phyloP scores from a whole-genome alignment of 2,888 invertebrate genomes.

The Acleris laterana region DNA sequence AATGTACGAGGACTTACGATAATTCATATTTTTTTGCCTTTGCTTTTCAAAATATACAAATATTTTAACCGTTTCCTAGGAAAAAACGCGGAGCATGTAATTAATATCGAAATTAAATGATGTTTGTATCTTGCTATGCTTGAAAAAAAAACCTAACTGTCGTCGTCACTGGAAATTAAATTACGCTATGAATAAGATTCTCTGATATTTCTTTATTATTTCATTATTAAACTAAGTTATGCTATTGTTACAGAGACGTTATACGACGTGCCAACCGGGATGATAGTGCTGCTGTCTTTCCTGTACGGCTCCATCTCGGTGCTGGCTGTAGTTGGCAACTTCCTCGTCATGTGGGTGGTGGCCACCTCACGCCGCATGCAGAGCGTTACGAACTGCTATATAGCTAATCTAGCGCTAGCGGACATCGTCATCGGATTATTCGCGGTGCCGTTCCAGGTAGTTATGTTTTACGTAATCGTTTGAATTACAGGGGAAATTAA shows the following conservation, averaged over 20 bases:
- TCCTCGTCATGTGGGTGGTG: conserved; percentile 93
- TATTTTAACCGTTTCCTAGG: too few species aligned
- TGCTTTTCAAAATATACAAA: too few species aligned
- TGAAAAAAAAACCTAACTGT: too few species aligned
- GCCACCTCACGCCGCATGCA: conserved; percentile 91
- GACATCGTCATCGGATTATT: conserved; percentile 94
- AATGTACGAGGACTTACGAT: too few species aligned
- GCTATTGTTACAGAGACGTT: conserved; percentile 81
- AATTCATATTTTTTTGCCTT: too few species aligned
- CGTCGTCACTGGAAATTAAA: too few species aligned
- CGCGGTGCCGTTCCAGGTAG: conserved; percentile 90
- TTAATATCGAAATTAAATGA: too few species aligned
- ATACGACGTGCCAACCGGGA: conserved; percentile 89
- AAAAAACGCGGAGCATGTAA: too few species aligned
- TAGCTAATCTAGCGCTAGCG: conserved; percentile 93
- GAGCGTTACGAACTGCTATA: conserved; percentile 93
- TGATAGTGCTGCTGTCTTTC: conserved; percentile 89
- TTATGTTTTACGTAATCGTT: conserved; percentile 29
- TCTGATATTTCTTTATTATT: background rate
- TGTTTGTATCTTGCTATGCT: too few species aligned
- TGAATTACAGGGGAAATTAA: too few species aligned
- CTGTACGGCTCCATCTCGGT: conserved; percentile 93
- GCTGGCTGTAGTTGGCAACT: conserved; percentile 92
- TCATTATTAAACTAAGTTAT: too few species aligned
- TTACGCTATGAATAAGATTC: too few species aligned